Evolutionary conservation across 2,888 invertebrate genomes (phyloP), one percentile per base, ranked within the genome.

Genomic region (Netelia melanura): DNA sequence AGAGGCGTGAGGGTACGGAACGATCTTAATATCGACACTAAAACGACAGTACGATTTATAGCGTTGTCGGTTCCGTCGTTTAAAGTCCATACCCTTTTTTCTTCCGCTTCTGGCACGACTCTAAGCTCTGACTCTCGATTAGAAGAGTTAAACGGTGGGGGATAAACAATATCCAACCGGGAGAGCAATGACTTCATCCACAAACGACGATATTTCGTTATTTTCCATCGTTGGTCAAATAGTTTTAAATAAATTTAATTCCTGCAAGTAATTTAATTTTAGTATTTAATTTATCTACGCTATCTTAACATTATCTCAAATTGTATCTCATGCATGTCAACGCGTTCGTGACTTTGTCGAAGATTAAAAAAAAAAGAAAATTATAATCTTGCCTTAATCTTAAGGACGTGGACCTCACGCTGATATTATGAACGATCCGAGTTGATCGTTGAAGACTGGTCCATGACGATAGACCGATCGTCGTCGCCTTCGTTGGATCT

Each of bases 1-100:
- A 11, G 62, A 11, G 52, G 44, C 14, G 10, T 23, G 17, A 30
- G 10, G 21, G 62, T 48, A 54, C 52, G 17, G 44, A 58, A 74
- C 44, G 74, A 68, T 81, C 61, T 75, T 81, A 75, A 75, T 81
- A 81, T 81, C 81, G 81, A 81, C 72, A 54, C 68, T 75, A 68
- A 81, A 81, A 68, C 52, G 81, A 75, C 81, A 62, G 61, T 75
- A 43, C 68, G 68, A 81, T 81, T 81, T 75, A 61, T 68, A 75
- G 67, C 74, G 54, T 58, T 58, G 21, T 2, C 21, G 8, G 56
- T n/a, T 56, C 17, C 21, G 8, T 56, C 56, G 56, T 56, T 56
- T 56, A n/a, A n/a, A 3, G 56, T 17, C 11, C 56, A n/a, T 8
- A 21, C 8, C 17, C n/a, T 1, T 56, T 56, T 56, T 56, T 56